phyloP scores from a whole-genome alignment of 2,888 invertebrate genomes.

The Germaria angustata region DNA sequence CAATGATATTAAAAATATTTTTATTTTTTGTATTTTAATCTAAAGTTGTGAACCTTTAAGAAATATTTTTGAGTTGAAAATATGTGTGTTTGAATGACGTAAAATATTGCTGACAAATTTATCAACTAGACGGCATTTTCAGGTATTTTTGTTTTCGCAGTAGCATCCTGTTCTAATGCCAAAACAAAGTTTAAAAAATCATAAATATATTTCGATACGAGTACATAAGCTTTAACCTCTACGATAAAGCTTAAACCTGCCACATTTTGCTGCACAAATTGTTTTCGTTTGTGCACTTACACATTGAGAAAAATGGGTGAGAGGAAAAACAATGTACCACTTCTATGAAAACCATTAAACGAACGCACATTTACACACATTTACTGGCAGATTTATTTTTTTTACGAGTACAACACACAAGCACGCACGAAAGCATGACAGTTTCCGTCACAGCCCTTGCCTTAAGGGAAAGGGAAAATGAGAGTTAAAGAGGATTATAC shows the following conservation, averaged over 20 bases:
- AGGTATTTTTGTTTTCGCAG: background rate
- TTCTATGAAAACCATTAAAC: background rate
- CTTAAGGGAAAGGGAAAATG: no score
- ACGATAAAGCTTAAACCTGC: background rate
- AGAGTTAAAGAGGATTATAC: background rate
- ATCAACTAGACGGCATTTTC: no score
- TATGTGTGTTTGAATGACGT: no score
- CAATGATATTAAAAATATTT: no score
- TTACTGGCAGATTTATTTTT: background rate
- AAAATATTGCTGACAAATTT: no score
- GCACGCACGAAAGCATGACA: background rate
- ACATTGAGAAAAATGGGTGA: no score
- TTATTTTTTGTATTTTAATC: no score
- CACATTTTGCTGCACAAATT: slow-evolving; percentile 6
- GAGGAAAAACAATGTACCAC: no score
- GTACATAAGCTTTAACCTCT: slow-evolving; percentile 18
- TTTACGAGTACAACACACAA: background rate
- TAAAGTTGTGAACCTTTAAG: no score
- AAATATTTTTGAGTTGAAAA: no score
- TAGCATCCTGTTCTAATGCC: background rate
- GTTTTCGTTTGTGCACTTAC: background rate
- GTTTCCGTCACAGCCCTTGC: background rate
- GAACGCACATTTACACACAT: background rate
- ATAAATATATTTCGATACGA: background rate
- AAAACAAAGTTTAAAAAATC: background rate